Evolutionary conservation across 2,888 invertebrate genomes (phyloP).

Genomic region (Melanophora roralis): DNA sequence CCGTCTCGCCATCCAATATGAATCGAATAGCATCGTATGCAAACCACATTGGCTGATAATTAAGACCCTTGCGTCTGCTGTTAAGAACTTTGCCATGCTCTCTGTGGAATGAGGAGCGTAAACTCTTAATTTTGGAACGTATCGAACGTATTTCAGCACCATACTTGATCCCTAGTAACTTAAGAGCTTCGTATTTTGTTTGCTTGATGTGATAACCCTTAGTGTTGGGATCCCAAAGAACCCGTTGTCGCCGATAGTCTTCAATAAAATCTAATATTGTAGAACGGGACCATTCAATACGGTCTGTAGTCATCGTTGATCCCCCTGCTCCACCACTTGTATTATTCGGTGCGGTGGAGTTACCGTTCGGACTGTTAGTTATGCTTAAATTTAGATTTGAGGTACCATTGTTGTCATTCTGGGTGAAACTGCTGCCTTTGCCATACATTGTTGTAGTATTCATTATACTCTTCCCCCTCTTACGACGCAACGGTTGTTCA

Average conservation of each 20-base stretch:
- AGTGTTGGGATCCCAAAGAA: slow-evolving; percentile 76
- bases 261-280: slow-evolving; percentile 75
- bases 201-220: slow-evolving; percentile 76
- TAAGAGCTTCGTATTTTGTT: slow-evolving; percentile 75
- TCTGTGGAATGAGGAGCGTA: slow-evolving; percentile 75
- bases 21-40: slow-evolving; percentile 76
- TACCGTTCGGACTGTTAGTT: slow-evolving; percentile 12
- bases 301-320: slow-evolving; percentile 67
- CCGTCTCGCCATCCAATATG: slow-evolving; percentile 73
- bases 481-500: slow-evolving; percentile 32
- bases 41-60: slow-evolving; percentile 76
- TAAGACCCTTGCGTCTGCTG: slow-evolving; percentile 73
- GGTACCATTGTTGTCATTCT: slow-evolving; percentile 34
- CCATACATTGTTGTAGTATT: slow-evolving; percentile 34
- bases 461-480: slow-evolving; percentile 22
- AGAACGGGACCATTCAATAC: slow-evolving; percentile 75
- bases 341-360: slow-evolving; percentile 5
- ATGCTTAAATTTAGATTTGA: slow-evolving; percentile 34
- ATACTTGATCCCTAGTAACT: slow-evolving; percentile 73
- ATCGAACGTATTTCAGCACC: slow-evolving; percentile 75
- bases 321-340: slow-evolving; percentile 2
- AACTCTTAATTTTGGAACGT: slow-evolving; percentile 74
- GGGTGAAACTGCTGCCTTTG: slow-evolving; percentile 46
- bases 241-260: slow-evolving; percentile 73
- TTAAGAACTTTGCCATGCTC: slow-evolving; percentile 75